phyloP scores from a whole-genome alignment of 1,140 invertebrate genomes.

The Tribolium castaneum region DNA sequence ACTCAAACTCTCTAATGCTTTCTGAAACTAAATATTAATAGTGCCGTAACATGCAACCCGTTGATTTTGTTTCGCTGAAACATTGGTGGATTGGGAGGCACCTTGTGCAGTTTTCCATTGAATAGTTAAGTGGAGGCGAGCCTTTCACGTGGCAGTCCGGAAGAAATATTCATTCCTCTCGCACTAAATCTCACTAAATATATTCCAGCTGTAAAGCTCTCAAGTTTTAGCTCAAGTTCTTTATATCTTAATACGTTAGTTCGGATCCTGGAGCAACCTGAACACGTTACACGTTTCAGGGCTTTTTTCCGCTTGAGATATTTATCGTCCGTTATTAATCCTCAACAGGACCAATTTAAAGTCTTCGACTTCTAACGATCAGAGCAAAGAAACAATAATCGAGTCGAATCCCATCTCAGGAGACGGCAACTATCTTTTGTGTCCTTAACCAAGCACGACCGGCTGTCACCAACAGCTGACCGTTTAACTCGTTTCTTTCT shows the following conservation, averaged over 20 bases:
- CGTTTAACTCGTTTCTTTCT: slow-evolving; percentile 52
- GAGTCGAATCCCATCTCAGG: slow-evolving; percentile 22
- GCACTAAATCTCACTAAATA: slow-evolving; percentile 28
- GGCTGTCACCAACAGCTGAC: slow-evolving; percentile 53
- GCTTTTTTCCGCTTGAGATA: slow-evolving; percentile 16
- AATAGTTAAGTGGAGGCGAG: not conserved
- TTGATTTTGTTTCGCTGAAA: too few species aligned
- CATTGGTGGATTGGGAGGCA: too few species aligned
- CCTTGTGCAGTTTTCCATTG: not conserved
- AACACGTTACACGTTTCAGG: slow-evolving; percentile 25
- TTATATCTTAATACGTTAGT: slow-evolving; percentile 35
- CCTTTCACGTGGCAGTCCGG: not conserved
- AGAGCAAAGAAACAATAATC: slow-evolving; percentile 26
- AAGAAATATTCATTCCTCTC: slow-evolving; percentile 14
- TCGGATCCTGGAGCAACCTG: slow-evolving; percentile 15
- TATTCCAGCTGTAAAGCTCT: slow-evolving; percentile 32
- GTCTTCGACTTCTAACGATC: slow-evolving; percentile 3
- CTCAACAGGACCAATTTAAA: slow-evolving; percentile 28
- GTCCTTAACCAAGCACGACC: slow-evolving; percentile 48
- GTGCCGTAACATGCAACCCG: not conserved
- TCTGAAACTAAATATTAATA: not conserved
- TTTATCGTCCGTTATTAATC: slow-evolving; percentile 28
- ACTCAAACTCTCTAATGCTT: not conserved
- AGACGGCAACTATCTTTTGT: slow-evolving; percentile 43
- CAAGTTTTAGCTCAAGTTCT: slow-evolving; percentile 35